Base-by-base conservation (phyloP, 2,888 invertebrate genomes). In the Neoaliturus tenellus region DNA sequence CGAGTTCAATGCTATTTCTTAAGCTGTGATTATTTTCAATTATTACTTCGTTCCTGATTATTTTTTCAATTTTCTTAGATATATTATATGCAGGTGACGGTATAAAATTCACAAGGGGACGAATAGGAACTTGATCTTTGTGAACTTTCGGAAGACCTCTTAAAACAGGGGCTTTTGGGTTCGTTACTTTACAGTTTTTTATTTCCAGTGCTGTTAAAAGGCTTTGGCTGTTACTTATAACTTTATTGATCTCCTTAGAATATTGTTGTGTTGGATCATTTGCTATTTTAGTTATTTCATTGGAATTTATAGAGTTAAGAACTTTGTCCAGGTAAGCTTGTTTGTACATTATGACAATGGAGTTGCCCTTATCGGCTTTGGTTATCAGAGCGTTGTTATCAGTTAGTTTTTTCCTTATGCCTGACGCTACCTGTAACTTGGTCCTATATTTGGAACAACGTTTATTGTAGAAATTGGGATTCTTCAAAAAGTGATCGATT, bases 301-400 rank as follows among this genome's bases (percentile, higher is more conserved):
- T 55, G 17, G 5, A 6, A 55, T n/a, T 23, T 55, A 55, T 20
- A 23, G 17, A 55, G n/a, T n/a, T 5, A 6, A 20, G 17, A 10
- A 55, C 55, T 23, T 55, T 55, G 23, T 55, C 17, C 5, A 55
- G 8, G 23, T 55, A 55, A 17, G 5, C 55, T 17, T 55, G 55
- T n/a, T 55, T 23, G 55, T 55, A 55, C 55, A 55, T 55, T 55
- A 55, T 23, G 17, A 55, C 55, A 20, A 55, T 20, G 17, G 55
- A 55, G 17, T 55, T 55, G 8, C 55, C 55, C 55, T 55, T 55
- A n/a, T 55, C 55, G 5, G 55, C 55, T 17, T 55, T 55, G 23
- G 55, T 55, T 55, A 55, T 55, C 55, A 55, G 55, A 17, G 55
- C 55, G n/a, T 55, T 55, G 55, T 55, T 55, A 20, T 55, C 55